A percentile compares a stretch with the other conserved stretches of the same genome.
Evolutionary conservation across 92 coral and sea anemone species (phyloP).

Genomic region (Porites cylindrica): DNA sequence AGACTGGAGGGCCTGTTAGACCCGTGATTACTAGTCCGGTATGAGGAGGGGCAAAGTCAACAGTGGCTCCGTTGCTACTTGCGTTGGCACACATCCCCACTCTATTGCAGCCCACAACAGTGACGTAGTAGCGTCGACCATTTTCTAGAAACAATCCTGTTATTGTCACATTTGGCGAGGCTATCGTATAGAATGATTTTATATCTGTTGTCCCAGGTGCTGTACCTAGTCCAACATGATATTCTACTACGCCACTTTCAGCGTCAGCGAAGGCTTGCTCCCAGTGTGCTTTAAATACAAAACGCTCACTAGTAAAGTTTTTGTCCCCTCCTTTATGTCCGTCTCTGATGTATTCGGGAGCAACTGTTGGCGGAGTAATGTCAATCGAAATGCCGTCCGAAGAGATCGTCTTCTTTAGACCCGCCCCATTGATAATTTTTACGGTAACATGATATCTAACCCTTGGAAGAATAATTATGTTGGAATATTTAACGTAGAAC

Average conservation of each 20-base stretch:
- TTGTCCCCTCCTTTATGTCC: conserved; percentile 74
- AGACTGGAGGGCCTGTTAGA: conserved; percentile 68
- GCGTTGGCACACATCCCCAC: conserved; percentile 87
- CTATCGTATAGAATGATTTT: conserved; percentile 49
- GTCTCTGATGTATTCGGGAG: conserved; percentile 74
- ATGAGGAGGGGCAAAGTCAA: conserved; percentile 84
- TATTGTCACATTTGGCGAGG: conserved; percentile 54
- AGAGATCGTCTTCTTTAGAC: conserved; percentile 53
- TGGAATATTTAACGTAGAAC: conserved; percentile 40
- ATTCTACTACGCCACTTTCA: conserved; percentile 81
- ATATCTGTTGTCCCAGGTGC: conserved; percentile 72
- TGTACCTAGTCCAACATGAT: conserved; percentile 78
- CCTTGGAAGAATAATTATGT: conserved; percentile 49
- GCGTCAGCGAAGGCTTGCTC: conserved; percentile 88
- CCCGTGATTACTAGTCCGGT: conserved; percentile 79
- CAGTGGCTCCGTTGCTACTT: conserved; percentile 84
- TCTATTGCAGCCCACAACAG: conserved; percentile 82
- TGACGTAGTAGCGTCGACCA: conserved; percentile 73
- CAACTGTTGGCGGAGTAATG: conserved; percentile 76
- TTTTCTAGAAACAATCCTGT: conserved; percentile 64
- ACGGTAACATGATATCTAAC: conserved; percentile 79
- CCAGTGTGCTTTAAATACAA: conserved; percentile 81
- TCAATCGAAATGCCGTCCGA: conserved; percentile 90
- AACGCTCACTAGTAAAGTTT: conserved; percentile 65
- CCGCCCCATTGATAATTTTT: conserved; percentile 75